A percentile compares a stretch with the other conserved stretches of the same genome.
Conservation (phyloP, 2,888 invertebrate genomes). For the Metacarcinus magister region DNA sequence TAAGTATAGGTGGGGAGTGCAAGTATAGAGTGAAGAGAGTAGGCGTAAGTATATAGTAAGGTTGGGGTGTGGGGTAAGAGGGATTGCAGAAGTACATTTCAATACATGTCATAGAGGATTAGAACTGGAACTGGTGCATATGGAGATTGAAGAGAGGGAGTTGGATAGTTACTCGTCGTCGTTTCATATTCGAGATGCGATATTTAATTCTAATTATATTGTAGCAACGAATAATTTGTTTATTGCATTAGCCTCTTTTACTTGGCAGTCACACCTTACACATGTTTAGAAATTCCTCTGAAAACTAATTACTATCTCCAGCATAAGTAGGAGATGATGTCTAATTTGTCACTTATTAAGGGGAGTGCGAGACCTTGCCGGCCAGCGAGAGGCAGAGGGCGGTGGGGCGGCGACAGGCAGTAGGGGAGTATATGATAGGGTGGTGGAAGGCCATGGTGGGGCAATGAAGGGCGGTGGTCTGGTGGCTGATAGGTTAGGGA, state of each 20-base stretch:
- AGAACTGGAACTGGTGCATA: too few relatives aligned
- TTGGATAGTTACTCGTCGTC: background rate
- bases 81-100: background rate
- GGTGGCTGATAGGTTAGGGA: too few relatives aligned
- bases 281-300: background rate
- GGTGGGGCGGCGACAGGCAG: background rate
- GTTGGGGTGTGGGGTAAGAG: background rate
- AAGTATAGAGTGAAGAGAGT: background rate
- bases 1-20: background rate
- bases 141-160: background rate
- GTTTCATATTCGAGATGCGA: background rate
- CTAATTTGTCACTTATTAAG: background rate
- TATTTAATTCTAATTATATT: background rate
- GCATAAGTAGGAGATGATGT: constrained; percentile 11
- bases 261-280: background rate
- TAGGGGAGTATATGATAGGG: background rate
- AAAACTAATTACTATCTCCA: constrained; percentile 13
- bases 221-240: background rate
- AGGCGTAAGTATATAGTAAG: background rate
- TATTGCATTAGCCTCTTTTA: background rate
- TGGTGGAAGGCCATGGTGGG: background rate
- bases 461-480: background rate
- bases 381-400: background rate
- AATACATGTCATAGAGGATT: too few relatives aligned
- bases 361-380: background rate